Evolutionary conservation across 2,113 vertebrate genomes (phyloP).

Genomic region (Excalfactoria chinensis): DNA sequence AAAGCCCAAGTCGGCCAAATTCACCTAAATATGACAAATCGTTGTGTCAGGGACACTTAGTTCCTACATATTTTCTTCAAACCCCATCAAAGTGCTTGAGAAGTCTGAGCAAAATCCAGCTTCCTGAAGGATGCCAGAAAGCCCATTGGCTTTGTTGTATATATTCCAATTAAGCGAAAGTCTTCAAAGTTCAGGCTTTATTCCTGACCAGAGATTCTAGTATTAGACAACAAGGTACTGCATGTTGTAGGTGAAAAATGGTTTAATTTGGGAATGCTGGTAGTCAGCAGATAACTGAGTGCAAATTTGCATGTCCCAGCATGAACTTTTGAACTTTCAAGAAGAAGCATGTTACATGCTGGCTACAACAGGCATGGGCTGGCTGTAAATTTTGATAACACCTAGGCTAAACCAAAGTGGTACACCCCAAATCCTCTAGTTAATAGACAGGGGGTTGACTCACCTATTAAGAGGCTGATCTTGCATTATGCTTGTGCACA

Average conservation of each 20-base stretch:
- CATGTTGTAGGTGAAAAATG: neutral
- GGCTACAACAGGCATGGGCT: neutral
- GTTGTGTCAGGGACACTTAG: neutral
- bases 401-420: neutral
- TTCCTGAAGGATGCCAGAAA: neutral
- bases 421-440: neutral
- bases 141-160: neutral
- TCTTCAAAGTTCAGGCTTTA: neutral
- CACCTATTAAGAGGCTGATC: neutral
- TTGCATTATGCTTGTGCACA: neutral
- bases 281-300: neutral
- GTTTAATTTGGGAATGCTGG: neutral
- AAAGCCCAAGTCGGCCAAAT: neutral
- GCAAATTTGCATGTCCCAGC: neutral
- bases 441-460: neutral
- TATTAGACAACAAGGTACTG: neutral
- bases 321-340: neutral
- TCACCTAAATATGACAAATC: neutral
- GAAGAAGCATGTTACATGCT: neutral
- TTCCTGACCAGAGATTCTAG: neutral
- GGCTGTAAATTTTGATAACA: neutral
- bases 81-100: neutral
- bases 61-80: neutral
- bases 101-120: neutral
- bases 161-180: neutral